Conservation (phyloP, 1,140 invertebrate species). For the Parapsyche elsis region DNA sequence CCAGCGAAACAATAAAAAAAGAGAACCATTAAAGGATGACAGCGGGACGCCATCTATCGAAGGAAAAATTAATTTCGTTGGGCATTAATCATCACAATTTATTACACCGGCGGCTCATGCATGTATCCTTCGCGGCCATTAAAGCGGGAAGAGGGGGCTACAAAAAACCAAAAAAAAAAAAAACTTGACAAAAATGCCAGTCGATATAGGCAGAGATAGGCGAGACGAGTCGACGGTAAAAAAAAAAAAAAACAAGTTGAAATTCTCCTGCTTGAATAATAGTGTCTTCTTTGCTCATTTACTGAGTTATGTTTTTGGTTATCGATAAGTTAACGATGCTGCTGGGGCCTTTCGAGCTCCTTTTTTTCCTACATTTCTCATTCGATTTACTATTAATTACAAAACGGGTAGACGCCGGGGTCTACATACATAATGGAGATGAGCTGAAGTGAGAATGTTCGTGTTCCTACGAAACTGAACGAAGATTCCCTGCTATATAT, state of each 20-base stretch:
- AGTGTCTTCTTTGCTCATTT: constrained; percentile 52
- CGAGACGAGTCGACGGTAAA: neutral
- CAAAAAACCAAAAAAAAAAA: constrained; percentile 47
- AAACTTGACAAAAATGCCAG: constrained; percentile 54
- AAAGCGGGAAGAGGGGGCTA: constrained; percentile 34
- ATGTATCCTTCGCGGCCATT: constrained; percentile 53
- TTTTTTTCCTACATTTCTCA: constrained; percentile 9
- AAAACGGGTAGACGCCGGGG: constrained; percentile 6
- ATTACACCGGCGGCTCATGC: constrained; percentile 51
- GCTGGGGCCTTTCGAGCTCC: constrained; percentile 11
- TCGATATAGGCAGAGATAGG: neutral
- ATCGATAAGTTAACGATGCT: constrained; percentile 29
- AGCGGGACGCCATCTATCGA: constrained; percentile 55
- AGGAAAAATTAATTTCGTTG: constrained; percentile 56
- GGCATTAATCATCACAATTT: constrained; percentile 56
- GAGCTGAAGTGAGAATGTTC: constrained; percentile 13
- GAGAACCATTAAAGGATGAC: constrained; percentile 53
- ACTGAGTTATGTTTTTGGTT: constrained; percentile 48
- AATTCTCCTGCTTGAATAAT: constrained; percentile 46
- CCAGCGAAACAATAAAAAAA: constrained; percentile 44
- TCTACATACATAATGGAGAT: neutral
- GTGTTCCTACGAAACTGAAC: neutral
- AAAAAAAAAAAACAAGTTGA: constrained; percentile 4
- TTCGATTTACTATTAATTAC: constrained; percentile 36
- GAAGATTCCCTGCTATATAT: neutral